Percentiles rank a stretch among this genome's conserved stretches.
These are phyloP conservation scores for Parnassius orleans DNA, from an alignment of 2,888 invertebrate species.

Conservation along the genomic window DNA sequence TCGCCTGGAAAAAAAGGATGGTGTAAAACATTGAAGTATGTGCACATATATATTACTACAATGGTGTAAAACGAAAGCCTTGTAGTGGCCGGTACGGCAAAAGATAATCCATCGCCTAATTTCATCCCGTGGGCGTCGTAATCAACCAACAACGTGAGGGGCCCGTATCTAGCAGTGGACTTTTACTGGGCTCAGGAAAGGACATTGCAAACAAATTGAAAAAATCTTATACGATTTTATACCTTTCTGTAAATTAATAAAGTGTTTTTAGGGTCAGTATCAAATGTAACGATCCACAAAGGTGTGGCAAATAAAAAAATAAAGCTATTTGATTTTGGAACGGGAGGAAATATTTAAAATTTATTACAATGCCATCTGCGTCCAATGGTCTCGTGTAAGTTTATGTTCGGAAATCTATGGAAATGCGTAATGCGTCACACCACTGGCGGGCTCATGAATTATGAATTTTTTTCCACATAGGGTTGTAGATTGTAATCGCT, in stretches of 20 bases:
- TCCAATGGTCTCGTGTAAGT: slow-evolving; percentile 42
- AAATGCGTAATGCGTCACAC: slow-evolving; percentile 68
- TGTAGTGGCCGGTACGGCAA: too few species aligned
- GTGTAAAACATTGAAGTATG: too few species aligned
- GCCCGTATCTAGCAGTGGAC: too few species aligned
- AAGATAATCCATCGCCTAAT: too few species aligned
- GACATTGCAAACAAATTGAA: too few species aligned
- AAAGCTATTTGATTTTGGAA: slow-evolving; percentile 45
- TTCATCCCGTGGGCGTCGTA: too few species aligned
- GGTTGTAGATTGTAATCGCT: slow-evolving; percentile 26
- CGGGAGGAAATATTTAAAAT: slow-evolving; percentile 57
- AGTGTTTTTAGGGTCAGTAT: slow-evolving; percentile 15
- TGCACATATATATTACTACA: too few species aligned
- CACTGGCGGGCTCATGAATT: slow-evolving; percentile 61
- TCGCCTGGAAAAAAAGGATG: too few species aligned
- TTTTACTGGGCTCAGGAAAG: too few species aligned
- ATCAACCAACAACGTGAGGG: too few species aligned
- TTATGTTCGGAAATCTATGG: slow-evolving; percentile 57
- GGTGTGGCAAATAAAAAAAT: slow-evolving; percentile 24
- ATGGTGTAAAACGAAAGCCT: too few species aligned
- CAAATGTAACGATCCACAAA: background rate
- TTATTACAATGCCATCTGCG: slow-evolving; percentile 61
- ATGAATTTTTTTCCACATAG: slow-evolving; percentile 44
- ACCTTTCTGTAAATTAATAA: background rate
- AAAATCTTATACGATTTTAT: too few species aligned